phyloP scores from a whole-genome alignment of 2,113 vertebrate species.

The Pavo muticus region DNA sequence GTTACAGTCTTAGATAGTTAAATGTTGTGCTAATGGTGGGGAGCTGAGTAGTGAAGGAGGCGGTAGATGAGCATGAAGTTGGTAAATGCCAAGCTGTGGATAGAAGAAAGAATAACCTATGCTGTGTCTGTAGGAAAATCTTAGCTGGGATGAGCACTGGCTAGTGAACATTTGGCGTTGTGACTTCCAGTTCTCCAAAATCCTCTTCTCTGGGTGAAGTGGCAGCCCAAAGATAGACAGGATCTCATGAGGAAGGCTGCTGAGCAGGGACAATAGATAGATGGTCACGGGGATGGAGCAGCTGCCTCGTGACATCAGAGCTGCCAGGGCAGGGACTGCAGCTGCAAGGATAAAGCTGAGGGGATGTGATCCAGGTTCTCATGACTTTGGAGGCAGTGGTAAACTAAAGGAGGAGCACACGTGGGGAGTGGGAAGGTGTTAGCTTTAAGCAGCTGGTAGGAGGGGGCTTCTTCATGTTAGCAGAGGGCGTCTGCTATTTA shows the following conservation, averaged over 20 bases:
- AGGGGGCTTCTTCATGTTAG: not conserved
- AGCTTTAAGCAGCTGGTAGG: not conserved
- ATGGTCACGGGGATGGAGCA: not conserved
- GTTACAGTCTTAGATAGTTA: not conserved
- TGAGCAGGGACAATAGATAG: not conserved
- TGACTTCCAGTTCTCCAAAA: not conserved
- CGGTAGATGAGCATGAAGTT: not conserved
- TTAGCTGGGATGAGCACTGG: not conserved
- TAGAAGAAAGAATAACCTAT: not conserved
- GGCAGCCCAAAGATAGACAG: not conserved
- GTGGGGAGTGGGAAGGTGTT: not conserved
- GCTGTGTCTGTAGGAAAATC: not conserved
- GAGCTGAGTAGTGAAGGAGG: not conserved
- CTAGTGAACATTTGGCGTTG: not conserved
- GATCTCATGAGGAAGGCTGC: not conserved
- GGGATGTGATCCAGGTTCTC: not conserved
- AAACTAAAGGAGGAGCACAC: not conserved
- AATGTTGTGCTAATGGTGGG: not conserved
- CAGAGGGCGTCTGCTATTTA: not conserved
- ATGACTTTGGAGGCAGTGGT: not conserved
- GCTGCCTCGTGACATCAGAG: not conserved
- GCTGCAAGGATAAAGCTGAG: not conserved
- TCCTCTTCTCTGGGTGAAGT: fast-evolving
- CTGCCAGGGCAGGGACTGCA: not conserved
- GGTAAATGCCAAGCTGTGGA: not conserved